phyloP scores from a whole-genome alignment of 2,113 vertebrate genomes.

The Trichechus manatus region DNA sequence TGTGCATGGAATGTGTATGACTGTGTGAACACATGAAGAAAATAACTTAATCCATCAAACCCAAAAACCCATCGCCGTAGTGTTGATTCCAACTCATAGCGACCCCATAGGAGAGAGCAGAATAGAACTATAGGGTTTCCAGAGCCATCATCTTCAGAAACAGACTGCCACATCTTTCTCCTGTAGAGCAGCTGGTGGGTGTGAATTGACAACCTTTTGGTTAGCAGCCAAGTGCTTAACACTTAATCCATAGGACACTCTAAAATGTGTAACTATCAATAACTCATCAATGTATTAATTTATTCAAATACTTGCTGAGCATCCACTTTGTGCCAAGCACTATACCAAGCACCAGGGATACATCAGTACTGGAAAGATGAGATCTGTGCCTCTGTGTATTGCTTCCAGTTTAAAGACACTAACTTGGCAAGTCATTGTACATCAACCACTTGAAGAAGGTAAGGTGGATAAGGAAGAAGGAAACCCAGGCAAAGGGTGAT shows the following conservation, averaged over 20 bases:
- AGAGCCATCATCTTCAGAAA: not conserved
- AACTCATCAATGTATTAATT: not conserved
- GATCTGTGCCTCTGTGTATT: not conserved
- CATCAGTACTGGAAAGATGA: not conserved
- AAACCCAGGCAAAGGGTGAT: not conserved
- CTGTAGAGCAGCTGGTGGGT: not conserved
- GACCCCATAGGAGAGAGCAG: not conserved
- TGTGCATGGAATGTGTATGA: conserved; percentile 41
- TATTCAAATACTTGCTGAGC: conserved; percentile 45
- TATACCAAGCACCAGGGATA: not conserved
- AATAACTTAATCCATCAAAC: conserved; percentile 10
- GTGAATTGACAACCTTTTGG: not conserved
- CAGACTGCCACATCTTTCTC: not conserved
- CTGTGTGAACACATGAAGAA: not conserved
- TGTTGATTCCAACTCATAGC: not conserved
- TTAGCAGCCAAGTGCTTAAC: not conserved
- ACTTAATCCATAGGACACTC: too few relatives aligned
- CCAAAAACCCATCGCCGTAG: not conserved
- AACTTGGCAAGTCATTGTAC: not conserved
- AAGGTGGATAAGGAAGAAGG: not conserved
- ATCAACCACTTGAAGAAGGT: not conserved
- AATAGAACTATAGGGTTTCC: not conserved
- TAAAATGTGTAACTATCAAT: not conserved
- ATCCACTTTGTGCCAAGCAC: not conserved
- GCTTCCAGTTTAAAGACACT: not conserved